phyloP scores from a whole-genome alignment of 2,888 invertebrate species.

The Patella depressa region DNA sequence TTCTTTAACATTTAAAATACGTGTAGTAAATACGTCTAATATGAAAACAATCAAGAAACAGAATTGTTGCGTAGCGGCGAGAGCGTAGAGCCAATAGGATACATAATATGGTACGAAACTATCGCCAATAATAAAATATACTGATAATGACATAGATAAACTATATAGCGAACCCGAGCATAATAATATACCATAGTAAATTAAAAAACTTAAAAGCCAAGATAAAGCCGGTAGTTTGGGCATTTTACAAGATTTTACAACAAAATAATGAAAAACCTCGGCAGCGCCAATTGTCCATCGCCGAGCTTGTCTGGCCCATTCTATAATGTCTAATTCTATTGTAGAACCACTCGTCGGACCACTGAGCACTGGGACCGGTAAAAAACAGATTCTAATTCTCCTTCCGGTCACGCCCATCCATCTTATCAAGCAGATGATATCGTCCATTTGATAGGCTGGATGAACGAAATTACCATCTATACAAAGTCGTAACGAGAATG shows the following conservation, averaged over 20 bases:
- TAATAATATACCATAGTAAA: neutral
- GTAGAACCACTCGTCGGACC: neutral
- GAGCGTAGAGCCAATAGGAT: neutral
- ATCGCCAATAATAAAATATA: neutral
- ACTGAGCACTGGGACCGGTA: neutral
- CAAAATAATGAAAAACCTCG: constrained; percentile 4
- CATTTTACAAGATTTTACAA: neutral
- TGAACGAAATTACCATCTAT: neutral
- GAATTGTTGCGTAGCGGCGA: neutral
- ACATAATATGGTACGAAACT: neutral
- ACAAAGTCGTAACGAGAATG: neutral
- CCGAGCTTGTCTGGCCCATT: neutral
- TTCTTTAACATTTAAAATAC: neutral
- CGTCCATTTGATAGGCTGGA: constrained; percentile 4
- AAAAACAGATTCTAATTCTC: neutral
- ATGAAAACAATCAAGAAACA: constrained; percentile 4
- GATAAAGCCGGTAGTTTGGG: neutral
- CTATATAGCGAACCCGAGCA: neutral
- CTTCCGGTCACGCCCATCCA: neutral
- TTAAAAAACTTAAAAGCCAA: neutral
- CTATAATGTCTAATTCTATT: neutral
- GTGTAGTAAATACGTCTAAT: neutral
- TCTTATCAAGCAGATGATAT: neutral
- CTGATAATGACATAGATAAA: neutral
- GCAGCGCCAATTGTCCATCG: constrained; percentile 2